Evolutionary conservation across 2,113 vertebrate genomes (phyloP), one percentile per base, ranked within the genome.

Genomic region (Catharus minimus): DNA sequence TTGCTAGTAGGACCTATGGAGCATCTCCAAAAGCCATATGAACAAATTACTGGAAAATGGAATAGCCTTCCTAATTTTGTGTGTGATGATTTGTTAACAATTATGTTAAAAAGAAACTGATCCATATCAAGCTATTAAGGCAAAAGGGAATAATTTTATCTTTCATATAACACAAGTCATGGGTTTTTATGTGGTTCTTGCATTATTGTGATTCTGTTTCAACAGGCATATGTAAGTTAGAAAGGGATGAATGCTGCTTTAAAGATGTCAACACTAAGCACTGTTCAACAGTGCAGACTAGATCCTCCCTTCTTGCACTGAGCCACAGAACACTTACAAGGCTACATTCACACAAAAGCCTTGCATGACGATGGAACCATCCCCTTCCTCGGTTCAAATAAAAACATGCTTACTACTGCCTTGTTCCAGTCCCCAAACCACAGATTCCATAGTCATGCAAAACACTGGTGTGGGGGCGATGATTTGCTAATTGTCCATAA

Each of bases 1-100:
- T 81, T 81, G 56, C 57, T 61, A 78, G 61, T 52, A 81, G 80
- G 53, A 78, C 72, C 69, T 78, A 10, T 78, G 41, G 83, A 81
- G 38, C 68, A 81, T 47, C 65, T 88, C 93, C 80, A 92, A 88
- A 93, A 90, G n/a, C 30, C 49, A 67, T 11, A 74, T 44, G 60
- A 90, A 92, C 86, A 88, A 81, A 83, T 83, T 74, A 86, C 7
- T 92, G 86, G 86, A 90, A 92, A 90, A 93, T 13, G 18, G 50
- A 94, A 87, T 20, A 92, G 75, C 38, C 53, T 82, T 89, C 62
- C 62, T 89, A 78, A 85, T 82, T 68, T 52, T 0, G 1, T 44
- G 49, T 52, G 58, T 75, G 77, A 89, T 73, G 55, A 82, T 88
- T 85, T 91, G 67, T 76, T 88, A 93, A 79, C 13, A 32, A 88